These are phyloP conservation scores for Luperina testacea DNA, from an alignment of 2,888 invertebrate genomes.

Conservation along the genomic window DNA sequence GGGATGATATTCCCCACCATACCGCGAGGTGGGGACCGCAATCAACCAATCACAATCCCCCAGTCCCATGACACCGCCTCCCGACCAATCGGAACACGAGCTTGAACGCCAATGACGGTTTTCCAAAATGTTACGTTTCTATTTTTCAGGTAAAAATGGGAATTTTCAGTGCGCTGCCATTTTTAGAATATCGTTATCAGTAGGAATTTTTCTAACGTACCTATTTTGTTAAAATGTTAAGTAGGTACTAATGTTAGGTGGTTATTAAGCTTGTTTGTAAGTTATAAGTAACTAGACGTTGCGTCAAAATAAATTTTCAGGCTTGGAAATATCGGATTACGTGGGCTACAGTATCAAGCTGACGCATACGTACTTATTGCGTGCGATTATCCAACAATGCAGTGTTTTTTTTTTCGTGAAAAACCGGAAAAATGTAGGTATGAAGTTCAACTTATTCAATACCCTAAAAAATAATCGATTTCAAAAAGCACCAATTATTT, in stretches of 20 bases:
- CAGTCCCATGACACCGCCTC: constrained; percentile 77
- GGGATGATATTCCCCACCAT: constrained; percentile 85
- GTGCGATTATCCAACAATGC: neutral
- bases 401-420: neutral
- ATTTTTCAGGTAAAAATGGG: constrained; percentile 82
- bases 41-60: constrained; percentile 74
- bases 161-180: constrained; percentile 78
- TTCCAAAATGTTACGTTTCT: constrained; percentile 67
- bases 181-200: constrained; percentile 68
- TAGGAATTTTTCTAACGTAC: constrained; percentile 56
- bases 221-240: constrained; percentile 47
- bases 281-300: constrained; percentile 2
- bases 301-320: neutral
- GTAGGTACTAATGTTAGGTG: constrained; percentile 2
- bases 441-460: neutral
- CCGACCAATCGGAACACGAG: constrained; percentile 76
- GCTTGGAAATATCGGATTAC: neutral
- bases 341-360: neutral
- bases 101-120: constrained; percentile 76
- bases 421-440: neutral
- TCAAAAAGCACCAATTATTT: neutral
- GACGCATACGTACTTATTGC: neutral
- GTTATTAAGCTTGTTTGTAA: constrained; percentile 10
- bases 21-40: constrained; percentile 72
- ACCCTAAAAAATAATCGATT: neutral